Evolutionary conservation across 2,888 invertebrate species (phyloP), one percentile per base, ranked within the genome.

Genomic region (Brenthis daphne): DNA sequence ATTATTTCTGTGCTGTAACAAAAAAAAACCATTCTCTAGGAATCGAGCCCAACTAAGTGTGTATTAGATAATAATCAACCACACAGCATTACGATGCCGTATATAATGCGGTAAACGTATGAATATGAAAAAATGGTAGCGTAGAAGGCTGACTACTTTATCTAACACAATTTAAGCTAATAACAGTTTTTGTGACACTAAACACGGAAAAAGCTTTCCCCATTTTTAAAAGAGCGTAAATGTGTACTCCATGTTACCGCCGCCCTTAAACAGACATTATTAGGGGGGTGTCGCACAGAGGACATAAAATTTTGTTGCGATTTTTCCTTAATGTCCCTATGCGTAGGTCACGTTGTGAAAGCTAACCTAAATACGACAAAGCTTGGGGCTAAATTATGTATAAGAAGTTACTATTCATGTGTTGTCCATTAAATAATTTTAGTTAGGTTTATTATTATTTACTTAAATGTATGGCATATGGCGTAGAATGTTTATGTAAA

Each of bases 161-260:
- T 80, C 80, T 79, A 81, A 82, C 86, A 88, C 90, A 90, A 88
- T 88, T 90, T 87, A 88, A 82, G 86, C 92, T 91, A 92, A 92
- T 92, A 92, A 91, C 90, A 90, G 89, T 91, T 92, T 90, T 91
- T 90, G 90, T 90, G 92, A 91, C 92, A 91, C 90, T 90, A 92
- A 90, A 90, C 91, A 92, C 88, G 90, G 91, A 92, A 92, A 92
- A 92, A 92, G 91, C 92, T 91, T 91, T 92, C 80, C 85, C 87
- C 90, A 86, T 91, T 43, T 43, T 92, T 91, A 92, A 89, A 90
- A 90, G 88, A 89, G 89, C 92, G 91, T 91, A 91, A 92, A 91
- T 90, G 92, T 90, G 90, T 91, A 89, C 90, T 91, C 87, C 88
- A 84, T 92, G 92, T 91, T 89, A 85, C 86, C 86, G 85, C 85